Evolutionary conservation across 2,797 vertebrate genomes (phyloP), one percentile per base, ranked within the genome.

Genomic region (Centroberyx gerrardi): DNA sequence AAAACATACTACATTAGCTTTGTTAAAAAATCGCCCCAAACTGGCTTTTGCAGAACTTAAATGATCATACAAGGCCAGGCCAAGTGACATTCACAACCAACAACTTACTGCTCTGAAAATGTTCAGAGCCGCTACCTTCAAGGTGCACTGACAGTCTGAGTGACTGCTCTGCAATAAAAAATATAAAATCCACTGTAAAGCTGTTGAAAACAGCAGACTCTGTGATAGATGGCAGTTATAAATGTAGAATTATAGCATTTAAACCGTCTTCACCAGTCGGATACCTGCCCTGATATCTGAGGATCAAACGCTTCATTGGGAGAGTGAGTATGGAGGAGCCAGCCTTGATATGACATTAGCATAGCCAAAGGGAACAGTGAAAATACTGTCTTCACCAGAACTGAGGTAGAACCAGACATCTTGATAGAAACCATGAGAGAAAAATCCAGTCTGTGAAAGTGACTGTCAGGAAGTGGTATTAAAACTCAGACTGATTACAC

Each of bases 141-240:
- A 8, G 8, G 38, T 10, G 8, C 38, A 40, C 1, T 40, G 38
- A 40, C 0, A 18, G 14, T 63, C 38, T 38, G 27, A 46, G 33
- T 55, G 18, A n/a, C 17, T 15, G 44, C 31, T 54, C 46, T 15
- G 61, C 15, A 58, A 18, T 62, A 66, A 33, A 63, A 70, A 62
- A 31, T 40, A 29, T 52, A 51, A 54, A 33, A 62, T 48, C 8
- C 17, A 27, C 44, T 46, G 38, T 27, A 13, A 62, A 72, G 18
- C 40, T 48, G 31, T 15, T 70, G 13, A 52, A 38, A 46, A 7
- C 38, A 67, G 52, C 56, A 33, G 55, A 31, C 42, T 65, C 13
- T 46, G 9, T 74, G 71, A 82, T 49, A 58, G 38, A 71, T 58
- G 31, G 9, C 17, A 3, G 67, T 13, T 74, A 56, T 71, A 71